Conservation (phyloP, 2,113 vertebrate species). For the Ptilonorhynchus violaceus region DNA sequence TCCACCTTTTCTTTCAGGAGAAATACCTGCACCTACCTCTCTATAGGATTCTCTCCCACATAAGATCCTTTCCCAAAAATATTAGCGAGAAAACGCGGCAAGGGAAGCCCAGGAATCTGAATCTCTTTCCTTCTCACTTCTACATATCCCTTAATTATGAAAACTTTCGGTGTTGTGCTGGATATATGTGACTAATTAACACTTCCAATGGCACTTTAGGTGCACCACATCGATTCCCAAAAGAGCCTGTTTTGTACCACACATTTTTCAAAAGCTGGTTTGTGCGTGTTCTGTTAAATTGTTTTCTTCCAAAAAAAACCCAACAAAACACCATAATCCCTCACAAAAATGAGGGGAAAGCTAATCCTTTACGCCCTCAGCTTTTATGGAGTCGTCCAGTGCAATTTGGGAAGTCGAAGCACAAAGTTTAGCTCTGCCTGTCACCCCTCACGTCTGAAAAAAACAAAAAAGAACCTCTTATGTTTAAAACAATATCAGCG, state of each 20-base stretch:
- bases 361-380: neutral
- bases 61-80: neutral
- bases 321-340: neutral
- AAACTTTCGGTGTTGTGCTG: neutral
- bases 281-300: neutral
- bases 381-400: neutral
- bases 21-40: neutral
- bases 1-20: neutral
- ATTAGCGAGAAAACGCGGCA: neutral
- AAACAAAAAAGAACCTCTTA: neutral
- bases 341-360: neutral
- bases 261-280: neutral
- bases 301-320: neutral
- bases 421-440: neutral
- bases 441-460: neutral
- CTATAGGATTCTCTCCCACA: neutral
- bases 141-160: neutral
- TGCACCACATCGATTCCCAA: neutral
- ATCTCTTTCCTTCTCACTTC: neutral
- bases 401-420: neutral
- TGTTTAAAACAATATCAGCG: neutral
- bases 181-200: neutral
- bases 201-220: neutral
- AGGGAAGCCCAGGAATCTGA: neutral
- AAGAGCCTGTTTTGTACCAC: neutral